Evolutionary conservation across 37 sponge, comb jelly and placozoan genomes (phyloP).

Genomic region (Ephydatia muelleri): DNA sequence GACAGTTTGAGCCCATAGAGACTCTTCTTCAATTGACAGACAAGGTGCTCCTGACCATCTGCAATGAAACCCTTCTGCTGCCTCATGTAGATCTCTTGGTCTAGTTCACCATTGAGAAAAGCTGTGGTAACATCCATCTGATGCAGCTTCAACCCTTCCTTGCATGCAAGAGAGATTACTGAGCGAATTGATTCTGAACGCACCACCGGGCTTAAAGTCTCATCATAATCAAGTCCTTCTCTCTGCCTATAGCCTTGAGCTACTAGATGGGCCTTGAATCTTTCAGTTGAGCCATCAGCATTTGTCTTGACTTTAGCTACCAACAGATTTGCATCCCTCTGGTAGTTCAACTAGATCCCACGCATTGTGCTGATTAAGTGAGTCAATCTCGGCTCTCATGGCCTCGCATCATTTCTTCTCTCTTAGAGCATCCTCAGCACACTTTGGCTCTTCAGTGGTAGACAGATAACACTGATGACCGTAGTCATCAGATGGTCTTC

Average conservation of each 20-base stretch:
- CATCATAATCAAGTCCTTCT: conserved; percentile 40
- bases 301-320: conserved; percentile 37
- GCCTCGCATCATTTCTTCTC: conserved; percentile 30
- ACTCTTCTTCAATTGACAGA: conserved; percentile 30
- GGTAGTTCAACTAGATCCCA: conserved; percentile 47
- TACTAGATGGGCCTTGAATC: conserved; percentile 42
- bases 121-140: conserved; percentile 56
- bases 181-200: conserved; percentile 33
- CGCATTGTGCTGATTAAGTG: conserved; percentile 33
- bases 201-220: conserved; percentile 41
- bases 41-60: conserved; percentile 21
- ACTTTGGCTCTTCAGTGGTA: conserved; percentile 3
- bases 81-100: conserved; percentile 41
- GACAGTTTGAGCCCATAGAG: conserved; percentile 51
- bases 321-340: conserved; percentile 25
- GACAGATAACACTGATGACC: conserved; percentile 22
- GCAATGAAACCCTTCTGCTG: conserved; percentile 37
- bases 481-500: conserved; percentile 32
- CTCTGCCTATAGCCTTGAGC: conserved; percentile 43
- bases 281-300: conserved; percentile 44
- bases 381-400: conserved; percentile 41
- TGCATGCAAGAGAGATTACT: conserved; percentile 21
- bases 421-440: conserved; percentile 21
- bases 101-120: conserved; percentile 26
- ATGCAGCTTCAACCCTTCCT: conserved; percentile 26